Percentiles rank a stretch among this genome's conserved stretches.
phyloP scores from a whole-genome alignment of 2,888 invertebrate genomes.

The Eustalomyia histrio region DNA sequence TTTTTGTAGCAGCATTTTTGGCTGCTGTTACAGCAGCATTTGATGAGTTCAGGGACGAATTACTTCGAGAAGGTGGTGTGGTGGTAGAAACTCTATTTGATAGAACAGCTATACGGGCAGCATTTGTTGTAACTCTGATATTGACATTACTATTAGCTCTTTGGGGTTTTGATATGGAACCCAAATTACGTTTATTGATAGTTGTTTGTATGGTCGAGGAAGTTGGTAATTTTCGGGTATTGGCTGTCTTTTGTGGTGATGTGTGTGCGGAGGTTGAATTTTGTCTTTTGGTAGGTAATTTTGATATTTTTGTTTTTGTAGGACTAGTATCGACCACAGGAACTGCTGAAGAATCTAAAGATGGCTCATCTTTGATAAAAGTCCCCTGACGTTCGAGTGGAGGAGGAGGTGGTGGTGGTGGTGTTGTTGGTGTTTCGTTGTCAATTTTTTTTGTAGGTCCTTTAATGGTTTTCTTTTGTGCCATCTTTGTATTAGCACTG shows the following conservation, averaged over 20 bases:
- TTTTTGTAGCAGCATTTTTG: conserved; percentile 70
- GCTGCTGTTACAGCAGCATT: conserved; percentile 63
- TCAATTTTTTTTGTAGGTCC: conserved; percentile 12
- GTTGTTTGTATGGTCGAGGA: conserved; percentile 40
- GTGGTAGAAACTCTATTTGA: conserved; percentile 75
- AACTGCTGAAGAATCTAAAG: conserved; percentile 73
- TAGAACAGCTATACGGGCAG: conserved; percentile 72
- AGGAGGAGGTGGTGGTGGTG: conserved; percentile 70
- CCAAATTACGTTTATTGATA: conserved; percentile 62
- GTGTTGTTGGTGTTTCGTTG: conserved; percentile 57
- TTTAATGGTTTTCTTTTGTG: conserved; percentile 68
- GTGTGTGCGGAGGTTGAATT: conserved; percentile 67
- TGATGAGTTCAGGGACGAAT: conserved; percentile 75
- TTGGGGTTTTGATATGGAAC: conserved; percentile 69
- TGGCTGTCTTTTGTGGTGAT: conserved; percentile 66
- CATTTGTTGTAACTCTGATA: conserved; percentile 72
- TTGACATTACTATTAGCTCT: conserved; percentile 78
- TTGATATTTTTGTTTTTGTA: conserved; percentile 72
- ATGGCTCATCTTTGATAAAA: conserved; percentile 91
- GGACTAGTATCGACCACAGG: conserved; percentile 76
- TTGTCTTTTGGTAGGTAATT: conserved; percentile 74
- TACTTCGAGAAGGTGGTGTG: conserved; percentile 78
- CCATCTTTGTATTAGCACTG: conserved; percentile 58
- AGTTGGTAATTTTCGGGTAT: conserved; percentile 63
- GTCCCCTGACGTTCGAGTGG: conserved; percentile 91